Evolutionary conservation across 2,113 vertebrate genomes (phyloP).

Genomic region (Sinocyclocheilus anshuiensis): DNA sequence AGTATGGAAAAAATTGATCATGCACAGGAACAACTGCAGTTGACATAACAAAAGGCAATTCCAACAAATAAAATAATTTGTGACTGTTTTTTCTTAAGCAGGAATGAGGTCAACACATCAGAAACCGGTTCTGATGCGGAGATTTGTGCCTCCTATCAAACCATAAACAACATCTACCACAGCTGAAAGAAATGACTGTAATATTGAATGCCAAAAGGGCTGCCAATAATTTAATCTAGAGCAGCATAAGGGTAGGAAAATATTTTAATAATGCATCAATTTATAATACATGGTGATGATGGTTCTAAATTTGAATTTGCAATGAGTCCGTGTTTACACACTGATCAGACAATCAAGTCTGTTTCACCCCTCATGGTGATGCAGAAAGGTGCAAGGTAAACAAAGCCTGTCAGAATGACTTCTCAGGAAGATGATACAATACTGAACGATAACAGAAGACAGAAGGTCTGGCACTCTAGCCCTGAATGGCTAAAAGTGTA

Average conservation of each 20-base stretch:
- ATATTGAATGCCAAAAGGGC: background rate
- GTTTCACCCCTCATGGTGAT: background rate
- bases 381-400: constrained; percentile 10
- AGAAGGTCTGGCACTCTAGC: background rate
- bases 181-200: background rate
- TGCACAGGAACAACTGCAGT: background rate
- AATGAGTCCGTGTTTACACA: constrained; percentile 19
- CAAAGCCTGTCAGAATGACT: background rate
- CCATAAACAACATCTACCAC: background rate
- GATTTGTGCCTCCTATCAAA: background rate
- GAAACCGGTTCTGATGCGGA: too few relatives aligned
- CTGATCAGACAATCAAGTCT: background rate
- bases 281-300: background rate
- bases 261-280: constrained; percentile 4
- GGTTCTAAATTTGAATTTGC: background rate
- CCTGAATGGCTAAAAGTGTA: background rate
- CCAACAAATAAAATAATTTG: background rate
- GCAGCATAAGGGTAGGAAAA: background rate
- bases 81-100: background rate
- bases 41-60: background rate
- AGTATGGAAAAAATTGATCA: background rate
- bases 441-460: background rate
- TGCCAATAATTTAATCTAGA: background rate
- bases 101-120: background rate
- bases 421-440: background rate